phyloP scores from a whole-genome alignment of 35 echinoderm and acorn worm genomes.

The Apostichopus japonicus region DNA sequence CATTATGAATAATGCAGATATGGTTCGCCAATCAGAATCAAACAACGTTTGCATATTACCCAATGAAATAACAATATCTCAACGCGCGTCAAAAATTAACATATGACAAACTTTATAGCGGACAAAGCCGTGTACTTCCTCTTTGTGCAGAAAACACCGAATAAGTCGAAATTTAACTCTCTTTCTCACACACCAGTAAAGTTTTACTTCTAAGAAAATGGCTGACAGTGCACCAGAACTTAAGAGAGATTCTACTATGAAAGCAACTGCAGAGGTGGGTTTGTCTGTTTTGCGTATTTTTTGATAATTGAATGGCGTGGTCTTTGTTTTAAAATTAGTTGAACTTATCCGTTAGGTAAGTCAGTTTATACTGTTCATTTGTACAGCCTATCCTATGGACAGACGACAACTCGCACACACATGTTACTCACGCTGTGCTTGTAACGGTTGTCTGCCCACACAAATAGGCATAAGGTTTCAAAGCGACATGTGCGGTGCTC shows the following conservation, averaged over 20 bases:
- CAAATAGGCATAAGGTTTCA: neutral
- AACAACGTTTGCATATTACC: neutral
- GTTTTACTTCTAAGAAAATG: constrained; percentile 36
- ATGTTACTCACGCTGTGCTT: neutral
- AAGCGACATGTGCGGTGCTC: too few species aligned
- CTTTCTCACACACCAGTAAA: neutral
- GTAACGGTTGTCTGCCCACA: neutral
- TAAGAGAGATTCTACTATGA: constrained; percentile 69
- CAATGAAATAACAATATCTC: constrained; percentile 17
- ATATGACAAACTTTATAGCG: constrained; percentile 27
- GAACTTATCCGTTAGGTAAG: neutral
- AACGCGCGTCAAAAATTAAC: constrained; percentile 69
- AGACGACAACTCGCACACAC: constrained; percentile 24
- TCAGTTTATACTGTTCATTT: neutral
- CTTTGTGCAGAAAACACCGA: constrained; percentile 30
- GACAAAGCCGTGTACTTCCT: constrained; percentile 61
- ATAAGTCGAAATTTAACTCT: neutral
- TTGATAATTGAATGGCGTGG: neutral
- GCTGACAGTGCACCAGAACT: constrained; percentile 69
- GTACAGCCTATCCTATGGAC: constrained; percentile 39
- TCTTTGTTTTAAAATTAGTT: constrained; percentile 22
- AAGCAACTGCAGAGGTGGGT: constrained; percentile 71
- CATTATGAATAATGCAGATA: constrained; percentile 5
- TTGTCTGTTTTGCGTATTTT: neutral
- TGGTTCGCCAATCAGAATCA: constrained; percentile 20